Conservation (phyloP, 92 coral and sea anemone species). For the Porites evermanni region DNA sequence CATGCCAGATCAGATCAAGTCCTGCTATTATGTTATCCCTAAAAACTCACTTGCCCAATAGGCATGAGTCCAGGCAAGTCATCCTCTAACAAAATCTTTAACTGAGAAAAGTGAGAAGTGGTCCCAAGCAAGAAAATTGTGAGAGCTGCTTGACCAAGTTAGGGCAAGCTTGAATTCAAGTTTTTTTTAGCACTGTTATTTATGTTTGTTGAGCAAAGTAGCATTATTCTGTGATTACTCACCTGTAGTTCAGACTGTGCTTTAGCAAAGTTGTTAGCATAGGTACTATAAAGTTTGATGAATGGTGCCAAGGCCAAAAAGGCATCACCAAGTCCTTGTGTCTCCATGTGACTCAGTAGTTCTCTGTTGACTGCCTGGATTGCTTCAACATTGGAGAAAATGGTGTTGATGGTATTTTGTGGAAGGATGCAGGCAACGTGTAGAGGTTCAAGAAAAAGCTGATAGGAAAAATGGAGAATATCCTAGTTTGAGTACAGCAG, state of each 20-base stretch:
- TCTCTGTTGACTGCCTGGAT: constrained; percentile 95
- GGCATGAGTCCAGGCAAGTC: too few species aligned
- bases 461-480: not conserved
- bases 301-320: constrained; percentile 98
- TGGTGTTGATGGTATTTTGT: constrained; percentile 63
- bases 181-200: too few species aligned
- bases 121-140: too few species aligned
- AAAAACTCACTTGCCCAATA: too few species aligned
- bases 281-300: constrained; percentile 94
- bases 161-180: too few species aligned
- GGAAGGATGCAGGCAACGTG: constrained; percentile 83
- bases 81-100: too few species aligned
- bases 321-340: constrained; percentile 93
- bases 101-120: too few species aligned
- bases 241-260: constrained; percentile 85
- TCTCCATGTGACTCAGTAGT: constrained; percentile 93
- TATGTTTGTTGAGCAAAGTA: too few species aligned
- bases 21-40: too few species aligned
- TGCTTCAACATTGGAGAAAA: constrained; percentile 95
- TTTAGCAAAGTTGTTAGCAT: constrained; percentile 94
- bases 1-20: too few species aligned
- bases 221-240: not conserved
- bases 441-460: constrained; percentile 87
- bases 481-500: not conserved
- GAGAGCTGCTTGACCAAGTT: too few species aligned